These are phyloP conservation scores for Psammodynastes pulverulentus DNA, from an alignment of 2,113 vertebrate species.

Conservation along the genomic window DNA sequence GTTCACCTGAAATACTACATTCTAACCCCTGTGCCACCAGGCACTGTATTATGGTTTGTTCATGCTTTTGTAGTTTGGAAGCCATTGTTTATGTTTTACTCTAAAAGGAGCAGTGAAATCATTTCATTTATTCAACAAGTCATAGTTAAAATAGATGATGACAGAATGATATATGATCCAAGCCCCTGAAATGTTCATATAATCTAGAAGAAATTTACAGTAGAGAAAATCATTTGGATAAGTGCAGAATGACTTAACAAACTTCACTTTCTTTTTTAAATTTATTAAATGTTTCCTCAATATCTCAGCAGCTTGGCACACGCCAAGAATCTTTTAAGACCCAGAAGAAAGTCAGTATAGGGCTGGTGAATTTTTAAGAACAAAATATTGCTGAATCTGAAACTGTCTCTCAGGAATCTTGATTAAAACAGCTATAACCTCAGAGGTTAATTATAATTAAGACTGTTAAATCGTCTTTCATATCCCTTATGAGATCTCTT, in stretches of 20 bases:
- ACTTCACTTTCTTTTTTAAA: neutral
- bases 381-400: slow-evolving; percentile 5
- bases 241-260: neutral
- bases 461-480: slow-evolving; percentile 37
- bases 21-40: neutral
- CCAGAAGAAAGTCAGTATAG: neutral
- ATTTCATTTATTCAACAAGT: neutral
- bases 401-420: slow-evolving; percentile 22
- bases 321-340: slow-evolving; percentile 11
- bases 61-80: neutral
- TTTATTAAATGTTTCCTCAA: neutral
- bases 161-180: neutral
- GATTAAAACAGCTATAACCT: slow-evolving; percentile 14
- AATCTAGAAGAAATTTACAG: neutral
- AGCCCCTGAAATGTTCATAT: neutral
- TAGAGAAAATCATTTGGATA: neutral
- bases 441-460: slow-evolving; percentile 49
- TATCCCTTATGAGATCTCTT: slow-evolving; percentile 23
- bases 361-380: neutral
- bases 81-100: neutral
- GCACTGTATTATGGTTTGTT: neutral
- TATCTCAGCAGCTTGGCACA: fast-evolving
- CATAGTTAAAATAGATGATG: neutral
- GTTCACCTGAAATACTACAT: neutral
- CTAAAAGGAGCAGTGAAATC: neutral